phyloP scores from a whole-genome alignment of 2,113 vertebrate genomes.

The Nibea albiflora region DNA sequence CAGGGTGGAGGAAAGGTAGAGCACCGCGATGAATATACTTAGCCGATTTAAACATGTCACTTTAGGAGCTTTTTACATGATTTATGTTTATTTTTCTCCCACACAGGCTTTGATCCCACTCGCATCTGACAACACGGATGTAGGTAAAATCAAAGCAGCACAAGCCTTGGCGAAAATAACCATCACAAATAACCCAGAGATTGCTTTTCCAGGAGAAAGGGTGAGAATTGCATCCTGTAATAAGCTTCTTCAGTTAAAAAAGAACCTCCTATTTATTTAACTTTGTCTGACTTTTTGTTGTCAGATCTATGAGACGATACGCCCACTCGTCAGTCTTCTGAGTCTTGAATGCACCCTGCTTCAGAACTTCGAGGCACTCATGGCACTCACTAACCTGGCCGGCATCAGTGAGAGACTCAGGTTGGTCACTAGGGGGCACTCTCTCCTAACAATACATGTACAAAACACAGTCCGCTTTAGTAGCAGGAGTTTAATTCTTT shows the following conservation, averaged over 20 bases:
- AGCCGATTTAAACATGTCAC: not conserved
- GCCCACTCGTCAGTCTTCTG: constrained; percentile 91
- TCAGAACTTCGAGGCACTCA: constrained; percentile 98
- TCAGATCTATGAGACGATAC: constrained; percentile 95
- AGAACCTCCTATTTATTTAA: not conserved
- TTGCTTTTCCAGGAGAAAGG: constrained; percentile 96
- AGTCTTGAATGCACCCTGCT: constrained; percentile 89
- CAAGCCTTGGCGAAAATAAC: constrained; percentile 97
- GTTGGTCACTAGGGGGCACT: constrained; percentile 81
- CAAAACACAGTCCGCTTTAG: not conserved
- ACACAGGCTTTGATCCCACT: constrained; percentile 92
- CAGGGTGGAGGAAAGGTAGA: constrained; percentile 97
- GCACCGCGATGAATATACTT: not conserved
- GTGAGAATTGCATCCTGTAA: constrained; percentile 73
- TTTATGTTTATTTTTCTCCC: constrained; percentile 14
- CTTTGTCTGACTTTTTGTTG: not conserved
- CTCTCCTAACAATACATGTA: constrained; percentile 9
- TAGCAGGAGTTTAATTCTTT: not conserved
- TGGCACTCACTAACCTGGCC: constrained; percentile 96
- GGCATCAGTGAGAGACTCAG: constrained; percentile 94
- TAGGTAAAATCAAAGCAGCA: constrained; percentile 93
- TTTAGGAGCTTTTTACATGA: constrained; percentile 5
- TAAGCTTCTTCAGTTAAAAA: not conserved
- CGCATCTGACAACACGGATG: constrained; percentile 92
- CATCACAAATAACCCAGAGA: constrained; percentile 96